These are phyloP conservation scores for Tachuris rubrigastra DNA, from an alignment of 2,113 vertebrate species.

Conservation along the genomic window DNA sequence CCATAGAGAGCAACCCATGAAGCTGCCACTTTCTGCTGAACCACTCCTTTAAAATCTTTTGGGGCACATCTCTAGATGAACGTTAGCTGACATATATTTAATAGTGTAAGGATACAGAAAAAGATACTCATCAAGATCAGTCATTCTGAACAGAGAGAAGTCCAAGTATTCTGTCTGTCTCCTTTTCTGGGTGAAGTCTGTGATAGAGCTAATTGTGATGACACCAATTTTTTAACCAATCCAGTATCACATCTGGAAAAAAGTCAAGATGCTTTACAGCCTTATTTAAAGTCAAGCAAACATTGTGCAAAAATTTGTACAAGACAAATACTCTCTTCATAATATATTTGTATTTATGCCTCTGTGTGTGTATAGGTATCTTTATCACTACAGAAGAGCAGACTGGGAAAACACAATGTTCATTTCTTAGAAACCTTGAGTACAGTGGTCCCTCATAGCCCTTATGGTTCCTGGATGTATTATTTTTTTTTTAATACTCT, in stretches of 20 bases:
- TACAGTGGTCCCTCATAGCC: background rate
- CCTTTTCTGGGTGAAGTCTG: background rate
- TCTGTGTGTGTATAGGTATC: accelerated
- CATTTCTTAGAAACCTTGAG: background rate
- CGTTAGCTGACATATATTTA: background rate
- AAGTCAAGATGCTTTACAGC: background rate
- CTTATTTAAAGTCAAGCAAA: background rate
- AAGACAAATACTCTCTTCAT: background rate
- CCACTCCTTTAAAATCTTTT: background rate
- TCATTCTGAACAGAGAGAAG: background rate
- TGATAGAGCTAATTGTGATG: background rate
- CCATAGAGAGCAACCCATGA: background rate
- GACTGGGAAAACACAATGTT: background rate
- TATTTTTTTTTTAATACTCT: background rate
- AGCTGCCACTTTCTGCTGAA: background rate
- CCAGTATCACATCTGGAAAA: background rate
- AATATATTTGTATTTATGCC: background rate
- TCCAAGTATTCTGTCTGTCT: background rate
- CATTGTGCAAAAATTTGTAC: background rate
- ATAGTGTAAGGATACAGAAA: background rate
- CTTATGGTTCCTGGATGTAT: background rate
- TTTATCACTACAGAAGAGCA: background rate
- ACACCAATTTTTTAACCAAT: background rate
- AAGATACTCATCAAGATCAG: background rate
- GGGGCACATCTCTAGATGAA: background rate